Evolutionary conservation across 2,797 vertebrate genomes (phyloP).

Genomic region (Pangasius larnaudii): DNA sequence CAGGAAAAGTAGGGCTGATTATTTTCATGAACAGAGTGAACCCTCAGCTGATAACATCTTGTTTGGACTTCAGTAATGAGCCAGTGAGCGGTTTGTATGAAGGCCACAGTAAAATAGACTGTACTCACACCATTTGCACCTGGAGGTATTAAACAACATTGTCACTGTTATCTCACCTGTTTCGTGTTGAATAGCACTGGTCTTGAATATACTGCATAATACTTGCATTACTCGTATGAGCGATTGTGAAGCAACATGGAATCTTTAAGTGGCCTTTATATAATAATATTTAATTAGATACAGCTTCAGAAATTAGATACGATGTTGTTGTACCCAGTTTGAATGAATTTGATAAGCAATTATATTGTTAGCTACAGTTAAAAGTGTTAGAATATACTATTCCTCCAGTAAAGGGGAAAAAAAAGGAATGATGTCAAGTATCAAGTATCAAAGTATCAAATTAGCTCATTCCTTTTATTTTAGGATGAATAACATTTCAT

Average conservation of each 20-base stretch:
- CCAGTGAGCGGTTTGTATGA: neutral
- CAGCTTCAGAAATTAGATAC: neutral
- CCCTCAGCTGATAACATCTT: conserved; percentile 36
- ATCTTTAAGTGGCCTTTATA: neutral
- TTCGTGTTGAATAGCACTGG: neutral
- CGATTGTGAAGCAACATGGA: neutral
- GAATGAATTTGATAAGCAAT: neutral
- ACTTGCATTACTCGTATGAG: neutral
- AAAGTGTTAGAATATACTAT: neutral
- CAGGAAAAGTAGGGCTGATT: conserved; percentile 40
- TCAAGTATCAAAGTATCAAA: neutral
- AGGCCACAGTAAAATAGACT: neutral
- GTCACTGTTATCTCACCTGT: neutral
- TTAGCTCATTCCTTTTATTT: neutral
- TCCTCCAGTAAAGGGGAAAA: neutral
- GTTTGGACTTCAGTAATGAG: conserved; percentile 42
- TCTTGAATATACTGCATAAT: neutral
- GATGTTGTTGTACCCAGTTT: neutral
- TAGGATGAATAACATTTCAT: neutral
- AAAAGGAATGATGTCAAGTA: neutral
- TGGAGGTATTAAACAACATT: neutral
- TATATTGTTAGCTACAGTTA: neutral
- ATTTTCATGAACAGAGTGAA: conserved; percentile 16
- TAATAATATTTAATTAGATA: neutral
- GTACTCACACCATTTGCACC: conserved; percentile 14